A percentile compares a stretch with the other conserved stretches of the same genome.
Conservation (phyloP, 2,797 vertebrate genomes). For the Cossypha heuglini region DNA sequence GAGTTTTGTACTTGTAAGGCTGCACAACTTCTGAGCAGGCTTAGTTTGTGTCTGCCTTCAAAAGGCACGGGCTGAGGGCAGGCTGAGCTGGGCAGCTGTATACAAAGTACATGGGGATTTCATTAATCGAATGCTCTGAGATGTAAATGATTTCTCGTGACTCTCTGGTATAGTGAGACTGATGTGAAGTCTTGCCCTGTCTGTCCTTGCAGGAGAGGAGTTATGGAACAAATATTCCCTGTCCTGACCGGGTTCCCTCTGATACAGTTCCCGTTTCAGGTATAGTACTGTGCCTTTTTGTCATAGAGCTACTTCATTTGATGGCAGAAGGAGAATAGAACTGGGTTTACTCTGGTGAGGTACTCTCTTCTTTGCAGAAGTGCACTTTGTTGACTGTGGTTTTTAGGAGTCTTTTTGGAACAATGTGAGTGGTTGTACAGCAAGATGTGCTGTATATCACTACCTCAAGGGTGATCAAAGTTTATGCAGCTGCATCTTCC, state of each 20-base stretch:
- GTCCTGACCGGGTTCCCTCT: conserved; percentile 61
- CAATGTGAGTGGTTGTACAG: background rate
- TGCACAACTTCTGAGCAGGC: accelerated
- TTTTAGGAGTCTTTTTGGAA: background rate
- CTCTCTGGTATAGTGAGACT: background rate
- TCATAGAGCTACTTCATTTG: background rate
- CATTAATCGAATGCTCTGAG: background rate
- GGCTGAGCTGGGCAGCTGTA: background rate
- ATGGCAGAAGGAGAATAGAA: background rate
- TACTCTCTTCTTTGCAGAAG: background rate
- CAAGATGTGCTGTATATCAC: background rate
- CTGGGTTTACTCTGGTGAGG: background rate
- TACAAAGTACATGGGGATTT: accelerated
- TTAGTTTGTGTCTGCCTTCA: background rate
- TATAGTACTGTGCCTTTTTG: background rate
- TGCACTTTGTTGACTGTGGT: background rate
- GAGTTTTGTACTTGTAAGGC: accelerated
- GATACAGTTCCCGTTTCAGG: conserved; percentile 69
- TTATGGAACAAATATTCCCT: conserved; percentile 57
- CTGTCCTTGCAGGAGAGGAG: conserved; percentile 49
- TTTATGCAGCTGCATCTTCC: background rate
- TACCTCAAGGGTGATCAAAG: background rate
- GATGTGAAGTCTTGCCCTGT: background rate
- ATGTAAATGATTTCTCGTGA: background rate
- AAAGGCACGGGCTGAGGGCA: background rate